Evolutionary conservation across 2,888 invertebrate genomes (phyloP).

Genomic region (Andrena dorsata): DNA sequence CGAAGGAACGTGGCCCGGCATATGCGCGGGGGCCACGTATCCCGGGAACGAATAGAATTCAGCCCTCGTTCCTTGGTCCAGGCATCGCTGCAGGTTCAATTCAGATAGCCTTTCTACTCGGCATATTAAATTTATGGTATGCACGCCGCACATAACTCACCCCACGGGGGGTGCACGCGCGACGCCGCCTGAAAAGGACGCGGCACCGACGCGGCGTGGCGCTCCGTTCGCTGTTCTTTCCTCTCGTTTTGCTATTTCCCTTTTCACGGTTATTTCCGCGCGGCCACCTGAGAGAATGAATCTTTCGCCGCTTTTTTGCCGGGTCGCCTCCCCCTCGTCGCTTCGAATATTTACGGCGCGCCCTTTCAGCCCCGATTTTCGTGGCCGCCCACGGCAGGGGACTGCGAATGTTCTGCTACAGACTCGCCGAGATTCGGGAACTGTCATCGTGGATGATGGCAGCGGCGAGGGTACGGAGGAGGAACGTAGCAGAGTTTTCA

Average conservation of each 20-base stretch:
- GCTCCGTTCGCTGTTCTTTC: constrained; percentile 36
- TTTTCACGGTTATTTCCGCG: constrained; percentile 50
- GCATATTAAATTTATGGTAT: constrained; percentile 83
- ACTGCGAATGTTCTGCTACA: no score
- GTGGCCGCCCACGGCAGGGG: no score
- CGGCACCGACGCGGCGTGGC: constrained; percentile 50
- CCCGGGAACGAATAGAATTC: constrained; percentile 79
- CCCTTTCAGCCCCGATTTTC: constrained; percentile 30
- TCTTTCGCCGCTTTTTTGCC: constrained; percentile 45
- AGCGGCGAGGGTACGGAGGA: no score
- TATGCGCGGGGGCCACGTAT: constrained; percentile 49
- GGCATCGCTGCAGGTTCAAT: constrained; percentile 77
- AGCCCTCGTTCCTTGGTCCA: constrained; percentile 47
- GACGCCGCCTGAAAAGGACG: constrained; percentile 29
- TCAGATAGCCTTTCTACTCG: constrained; percentile 82
- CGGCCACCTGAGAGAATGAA: constrained; percentile 55
- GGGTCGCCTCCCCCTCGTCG: background rate
- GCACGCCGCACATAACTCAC: constrained; percentile 80
- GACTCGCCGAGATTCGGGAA: no score
- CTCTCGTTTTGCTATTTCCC: constrained; percentile 39
- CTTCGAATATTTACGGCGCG: constrained; percentile 47
- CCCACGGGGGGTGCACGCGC: constrained; percentile 55
- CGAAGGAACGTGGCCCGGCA: constrained; percentile 48
- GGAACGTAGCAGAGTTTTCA: no score
- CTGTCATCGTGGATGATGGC: no score